Base-by-base conservation (phyloP, 23 tunicate genomes). In the Aplidium turbinatum region DNA sequence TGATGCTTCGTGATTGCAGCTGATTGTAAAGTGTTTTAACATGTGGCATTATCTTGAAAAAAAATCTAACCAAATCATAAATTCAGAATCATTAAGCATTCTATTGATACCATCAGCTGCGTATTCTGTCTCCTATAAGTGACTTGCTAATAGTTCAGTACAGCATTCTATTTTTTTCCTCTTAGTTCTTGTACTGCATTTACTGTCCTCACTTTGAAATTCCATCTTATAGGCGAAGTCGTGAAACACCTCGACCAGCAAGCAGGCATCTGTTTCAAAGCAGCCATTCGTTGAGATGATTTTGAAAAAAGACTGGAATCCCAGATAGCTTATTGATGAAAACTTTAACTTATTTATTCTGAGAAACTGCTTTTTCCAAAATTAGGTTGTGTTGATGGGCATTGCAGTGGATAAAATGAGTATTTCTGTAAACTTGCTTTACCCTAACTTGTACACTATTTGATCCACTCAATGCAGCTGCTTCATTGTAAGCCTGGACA, bases 361-460 rank as follows among this genome's bases (percentile, higher is more conserved):
- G 13, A 42, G 50, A 42, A 42, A 11, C 11, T 42, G 50, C 50
- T 42, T 42, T 42, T 42, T 42, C 13, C 11, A 42, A 11, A 42
- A 42, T 42, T 9, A 42, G 16, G 16, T 42, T 42, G 11, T 9
- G 16, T 42, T 42, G 11, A 42, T 42, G 50, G 50, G 50, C 50
- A 42, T 42, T 9, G 50, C 50, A 42, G 50, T 42, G 50, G 50
- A 42, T 42, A 42, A 42, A 42, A 42, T 42, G 50, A 16, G 50
- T 16, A 42, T 9, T 42, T 42, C 11, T 11, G 16, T 42, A 9
- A 9, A 16, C 50, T 42, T 11, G 13, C 16, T 42, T 16, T 9
- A 9, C 16, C 11, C 16, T 9, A 9, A 16, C 16, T 42, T 42
- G 50, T 42, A 16, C 50, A n/a, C n/a, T n/a, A n/a, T n/a, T n/a